phyloP scores from a whole-genome alignment of 2,797 vertebrate genomes.

The Dicrostonyx torquatus region DNA sequence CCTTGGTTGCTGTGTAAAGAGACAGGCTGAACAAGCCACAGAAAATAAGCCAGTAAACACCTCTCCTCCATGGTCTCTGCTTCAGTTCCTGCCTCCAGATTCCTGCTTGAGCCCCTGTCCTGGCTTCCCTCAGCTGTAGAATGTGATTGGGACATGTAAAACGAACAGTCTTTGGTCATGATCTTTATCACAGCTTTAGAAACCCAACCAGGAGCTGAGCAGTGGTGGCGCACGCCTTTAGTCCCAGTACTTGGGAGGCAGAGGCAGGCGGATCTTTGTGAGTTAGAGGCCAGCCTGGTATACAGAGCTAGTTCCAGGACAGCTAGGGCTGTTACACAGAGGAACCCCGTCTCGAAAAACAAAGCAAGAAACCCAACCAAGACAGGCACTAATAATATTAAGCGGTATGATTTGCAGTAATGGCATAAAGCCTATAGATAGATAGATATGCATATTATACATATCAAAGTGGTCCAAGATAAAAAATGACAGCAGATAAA shows the following conservation, averaged over 20 bases:
- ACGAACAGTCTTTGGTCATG: not conserved
- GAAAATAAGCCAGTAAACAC: not conserved
- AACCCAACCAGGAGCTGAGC: not conserved
- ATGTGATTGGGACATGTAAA: not conserved
- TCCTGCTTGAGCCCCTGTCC: not conserved
- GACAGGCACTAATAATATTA: not conserved
- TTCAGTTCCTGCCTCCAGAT: not conserved
- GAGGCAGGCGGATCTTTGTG: too few relatives aligned
- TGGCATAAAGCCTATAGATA: not conserved
- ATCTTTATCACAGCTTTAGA: not conserved
- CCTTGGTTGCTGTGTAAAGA: not conserved
- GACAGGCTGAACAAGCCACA: not conserved
- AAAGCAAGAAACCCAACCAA: not conserved
- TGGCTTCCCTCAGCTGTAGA: not conserved
- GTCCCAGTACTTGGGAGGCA: too few relatives aligned
- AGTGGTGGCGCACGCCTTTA: too few relatives aligned
- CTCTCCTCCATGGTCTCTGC: not conserved
- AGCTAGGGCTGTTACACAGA: too few relatives aligned
- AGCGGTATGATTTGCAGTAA: not conserved
- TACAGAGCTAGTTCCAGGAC: too few relatives aligned
- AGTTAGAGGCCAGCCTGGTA: too few relatives aligned
- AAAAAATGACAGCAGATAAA: not conserved
- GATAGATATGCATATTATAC: not conserved
- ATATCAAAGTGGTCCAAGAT: not conserved
- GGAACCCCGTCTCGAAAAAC: too few relatives aligned